These are phyloP conservation scores for Napeogenes sylphis DNA, from an alignment of 2,888 invertebrate species.

Conservation along the genomic window DNA sequence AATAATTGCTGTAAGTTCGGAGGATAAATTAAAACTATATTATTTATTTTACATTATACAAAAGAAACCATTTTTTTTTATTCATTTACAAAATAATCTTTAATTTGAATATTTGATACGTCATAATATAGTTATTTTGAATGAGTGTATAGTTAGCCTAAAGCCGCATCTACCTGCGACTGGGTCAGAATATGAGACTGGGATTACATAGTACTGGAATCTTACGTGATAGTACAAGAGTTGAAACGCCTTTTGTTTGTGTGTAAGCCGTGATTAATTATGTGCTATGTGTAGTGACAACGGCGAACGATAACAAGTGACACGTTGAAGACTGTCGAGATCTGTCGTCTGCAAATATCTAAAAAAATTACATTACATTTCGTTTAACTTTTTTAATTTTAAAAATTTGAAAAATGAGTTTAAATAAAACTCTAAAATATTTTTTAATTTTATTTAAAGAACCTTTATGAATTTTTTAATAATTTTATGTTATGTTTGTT, in stretches of 20 bases:
- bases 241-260: constrained; percentile 38
- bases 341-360: constrained; percentile 35
- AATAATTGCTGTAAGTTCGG: no score
- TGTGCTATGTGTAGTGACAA: constrained; percentile 33
- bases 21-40: no score
- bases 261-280: constrained; percentile 37
- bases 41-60: no score
- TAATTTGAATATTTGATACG: no score
- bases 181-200: constrained; percentile 46
- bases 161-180: constrained; percentile 38
- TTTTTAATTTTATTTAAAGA: no score
- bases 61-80: no score
- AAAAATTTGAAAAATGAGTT: no score
- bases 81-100: no score
- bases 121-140: no score
- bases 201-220: constrained; percentile 51
- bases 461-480: no score
- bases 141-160: constrained; percentile 6
- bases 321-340: constrained; percentile 27
- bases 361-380: constrained; percentile 32
- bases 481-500: no score
- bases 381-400: background rate
- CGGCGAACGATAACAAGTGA: constrained; percentile 25
- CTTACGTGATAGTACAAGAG: constrained; percentile 42
- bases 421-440: no score